These are phyloP conservation scores for Anneissia japonica DNA, from an alignment of 35 echinoderm and acorn worm species.

Conservation along the genomic window DNA sequence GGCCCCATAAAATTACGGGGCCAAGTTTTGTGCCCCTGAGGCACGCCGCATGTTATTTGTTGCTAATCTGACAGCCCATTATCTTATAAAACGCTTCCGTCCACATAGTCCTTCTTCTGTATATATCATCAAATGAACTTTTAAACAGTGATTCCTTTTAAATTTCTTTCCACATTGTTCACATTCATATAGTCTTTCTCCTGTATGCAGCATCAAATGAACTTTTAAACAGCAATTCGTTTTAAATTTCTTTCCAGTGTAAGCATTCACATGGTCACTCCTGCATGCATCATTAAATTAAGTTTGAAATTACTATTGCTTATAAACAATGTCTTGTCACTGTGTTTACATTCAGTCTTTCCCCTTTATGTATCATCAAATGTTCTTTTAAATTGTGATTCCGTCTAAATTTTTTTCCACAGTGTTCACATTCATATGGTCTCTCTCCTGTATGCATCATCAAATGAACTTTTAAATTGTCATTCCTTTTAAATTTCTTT, in stretches of 20 bases:
- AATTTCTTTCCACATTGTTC: neutral
- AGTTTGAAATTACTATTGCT: too few species aligned
- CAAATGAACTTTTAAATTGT: neutral
- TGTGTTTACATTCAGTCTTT: too few species aligned
- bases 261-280: too few species aligned
- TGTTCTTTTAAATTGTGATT: neutral
- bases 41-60: too few species aligned
- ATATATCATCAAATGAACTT: neutral
- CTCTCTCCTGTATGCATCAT: neutral
- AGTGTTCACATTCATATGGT: neutral
- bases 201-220: neutral
- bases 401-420: neutral
- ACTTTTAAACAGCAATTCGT: too few species aligned
- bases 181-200: neutral
- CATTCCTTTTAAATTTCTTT: neutral
- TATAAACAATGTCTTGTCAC: too few species aligned
- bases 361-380: neutral
- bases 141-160: neutral
- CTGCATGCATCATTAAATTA: too few species aligned
- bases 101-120: neutral
- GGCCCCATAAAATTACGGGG: too few species aligned
- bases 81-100: neutral
- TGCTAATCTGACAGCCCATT: too few species aligned
- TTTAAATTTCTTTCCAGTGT: too few species aligned
- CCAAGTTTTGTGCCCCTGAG: too few species aligned